Evolutionary conservation across 2,797 vertebrate genomes (phyloP).

Genomic region (Spinibarbus caldwelli): DNA sequence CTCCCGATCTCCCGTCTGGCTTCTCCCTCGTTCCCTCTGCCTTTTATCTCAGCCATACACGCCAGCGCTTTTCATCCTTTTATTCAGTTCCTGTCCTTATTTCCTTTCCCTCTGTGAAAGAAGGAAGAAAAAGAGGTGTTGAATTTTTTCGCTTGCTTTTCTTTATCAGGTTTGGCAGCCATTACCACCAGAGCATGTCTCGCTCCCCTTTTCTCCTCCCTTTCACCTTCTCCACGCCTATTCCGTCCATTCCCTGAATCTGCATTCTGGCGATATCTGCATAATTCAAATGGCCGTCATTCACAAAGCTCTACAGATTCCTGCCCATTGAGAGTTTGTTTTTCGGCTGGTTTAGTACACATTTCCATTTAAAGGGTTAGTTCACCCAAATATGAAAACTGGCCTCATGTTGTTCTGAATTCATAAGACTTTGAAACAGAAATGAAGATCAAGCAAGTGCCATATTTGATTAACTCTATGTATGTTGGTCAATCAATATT

Average conservation of each 20-base stretch:
- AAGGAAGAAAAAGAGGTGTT: slow-evolving; percentile 71
- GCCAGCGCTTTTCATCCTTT: slow-evolving; percentile 75
- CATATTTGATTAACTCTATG: background rate
- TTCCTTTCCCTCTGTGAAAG: slow-evolving; percentile 56
- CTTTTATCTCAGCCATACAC: slow-evolving; percentile 81
- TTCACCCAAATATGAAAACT: background rate
- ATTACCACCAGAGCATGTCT: slow-evolving; percentile 61
- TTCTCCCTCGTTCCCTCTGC: slow-evolving; percentile 57
- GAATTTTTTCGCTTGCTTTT: slow-evolving; percentile 59
- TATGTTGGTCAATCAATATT: background rate
- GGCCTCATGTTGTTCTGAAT: background rate
- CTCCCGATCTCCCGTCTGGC: slow-evolving; percentile 31
- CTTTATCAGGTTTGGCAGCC: slow-evolving; percentile 75
- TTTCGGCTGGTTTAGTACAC: background rate
- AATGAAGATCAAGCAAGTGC: background rate
- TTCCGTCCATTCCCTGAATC: background rate
- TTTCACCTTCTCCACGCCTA: slow-evolving; percentile 44
- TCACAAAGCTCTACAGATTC: slow-evolving; percentile 6
- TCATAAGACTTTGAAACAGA: background rate
- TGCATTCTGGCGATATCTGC: background rate
- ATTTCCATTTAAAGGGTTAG: background rate
- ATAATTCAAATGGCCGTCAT: slow-evolving; percentile 5
- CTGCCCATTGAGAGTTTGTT: background rate
- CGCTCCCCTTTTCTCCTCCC: slow-evolving; percentile 58
- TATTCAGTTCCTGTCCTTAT: slow-evolving; percentile 73